Base-by-base conservation (phyloP, 1,140 invertebrate species). In the Spodoptera litura region DNA sequence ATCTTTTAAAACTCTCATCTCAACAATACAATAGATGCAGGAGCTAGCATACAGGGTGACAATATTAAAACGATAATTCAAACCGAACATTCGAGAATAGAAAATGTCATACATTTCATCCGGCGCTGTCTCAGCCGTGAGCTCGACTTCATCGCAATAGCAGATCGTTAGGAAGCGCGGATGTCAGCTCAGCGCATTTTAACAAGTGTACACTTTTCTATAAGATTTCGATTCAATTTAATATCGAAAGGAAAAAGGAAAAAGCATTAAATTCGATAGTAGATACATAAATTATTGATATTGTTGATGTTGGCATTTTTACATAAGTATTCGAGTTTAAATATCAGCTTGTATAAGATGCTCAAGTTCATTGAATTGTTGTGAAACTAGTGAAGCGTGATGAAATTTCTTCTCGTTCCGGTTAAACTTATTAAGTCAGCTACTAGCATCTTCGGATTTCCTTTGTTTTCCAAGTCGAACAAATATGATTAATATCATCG, bases 341-440 rank as follows among this genome's bases (percentile, higher is more conserved):
- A 68, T 68, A 68, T 53, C 49, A 53, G 64, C 49, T 68, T 52
- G 44, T 53, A 6, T 25, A 49, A 66, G 44, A 66, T 51, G 62
- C 8, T 27, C 11, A 53, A 68, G 49, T 53, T 68, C 49, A 20
- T 53, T 49, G 49, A 11, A 68, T 68, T 68, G 44, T 53, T 68
- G 20, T 2, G 10, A 2, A 68, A 68, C 49, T 68, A 68, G 3
- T 68, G 64, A n/a, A 68, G 64, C 20, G 64, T 31, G 8, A 20
- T 25, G 13, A 53, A 53, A 68, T 64, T 68, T 68, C 64, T 38
- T 20, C 8, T 12, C 49, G 64, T 68, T 68, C 64, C 27, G 64
- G 44, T 68, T 68, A 27, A 68, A 68, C 38, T 64, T 61, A 38
- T 44, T 68, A 68, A 68, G 64, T 10, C 61, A 64, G 61, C n/a